Evolutionary conservation across 2,888 invertebrate genomes (phyloP).

Genomic region (Agrilus mali): DNA sequence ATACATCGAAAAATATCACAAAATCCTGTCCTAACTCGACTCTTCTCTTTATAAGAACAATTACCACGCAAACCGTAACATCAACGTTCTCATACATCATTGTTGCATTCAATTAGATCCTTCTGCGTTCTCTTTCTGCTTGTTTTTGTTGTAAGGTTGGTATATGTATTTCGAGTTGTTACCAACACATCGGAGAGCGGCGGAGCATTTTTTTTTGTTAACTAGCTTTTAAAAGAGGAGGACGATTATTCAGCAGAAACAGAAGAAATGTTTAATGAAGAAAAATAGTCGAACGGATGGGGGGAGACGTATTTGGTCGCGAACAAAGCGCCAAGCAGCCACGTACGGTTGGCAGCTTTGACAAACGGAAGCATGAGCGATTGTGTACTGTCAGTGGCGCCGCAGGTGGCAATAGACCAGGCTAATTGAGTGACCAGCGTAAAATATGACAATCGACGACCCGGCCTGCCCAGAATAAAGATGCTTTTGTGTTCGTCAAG

Average conservation of each 20-base stretch:
- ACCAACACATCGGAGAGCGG: too few species aligned
- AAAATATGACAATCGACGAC: slow-evolving; percentile 12
- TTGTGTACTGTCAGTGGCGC: slow-evolving; percentile 27
- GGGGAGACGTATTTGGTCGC: slow-evolving; percentile 16
- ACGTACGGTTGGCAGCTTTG: slow-evolving; percentile 14
- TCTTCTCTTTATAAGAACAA: too few species aligned
- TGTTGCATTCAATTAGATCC: too few species aligned
- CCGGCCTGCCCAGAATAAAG: slow-evolving; percentile 3
- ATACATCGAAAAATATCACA: too few species aligned
- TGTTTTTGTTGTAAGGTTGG: too few species aligned
- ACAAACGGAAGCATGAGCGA: slow-evolving; percentile 28
- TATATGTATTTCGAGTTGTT: too few species aligned
- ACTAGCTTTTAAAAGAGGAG: not conserved
- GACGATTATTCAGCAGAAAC: slow-evolving; percentile 15
- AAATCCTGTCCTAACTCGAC: too few species aligned
- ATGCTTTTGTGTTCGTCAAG: too few species aligned
- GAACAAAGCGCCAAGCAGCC: slow-evolving; percentile 17
- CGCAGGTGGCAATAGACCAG: slow-evolving; percentile 22
- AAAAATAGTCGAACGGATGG: slow-evolving; percentile 17
- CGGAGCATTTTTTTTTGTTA: too few species aligned
- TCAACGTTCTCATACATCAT: too few species aligned
- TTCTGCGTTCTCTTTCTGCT: too few species aligned
- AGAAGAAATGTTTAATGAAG: slow-evolving; percentile 13
- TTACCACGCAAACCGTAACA: too few species aligned
- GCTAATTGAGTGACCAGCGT: slow-evolving; percentile 27